Base-by-base conservation (phyloP, 2,113 vertebrate genomes). In the Brachypteracias leptosomus region DNA sequence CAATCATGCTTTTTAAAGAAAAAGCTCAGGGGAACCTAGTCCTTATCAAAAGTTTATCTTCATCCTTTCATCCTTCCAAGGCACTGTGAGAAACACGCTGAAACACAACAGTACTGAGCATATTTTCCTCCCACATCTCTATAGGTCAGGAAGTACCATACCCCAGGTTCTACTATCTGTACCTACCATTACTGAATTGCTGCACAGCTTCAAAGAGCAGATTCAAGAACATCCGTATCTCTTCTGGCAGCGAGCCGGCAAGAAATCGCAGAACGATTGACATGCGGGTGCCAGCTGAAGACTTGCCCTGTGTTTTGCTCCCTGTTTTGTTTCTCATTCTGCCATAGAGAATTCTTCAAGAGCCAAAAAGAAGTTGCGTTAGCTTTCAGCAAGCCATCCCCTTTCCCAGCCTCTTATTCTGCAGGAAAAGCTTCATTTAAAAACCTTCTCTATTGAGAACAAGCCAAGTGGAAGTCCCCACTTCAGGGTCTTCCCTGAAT, bases 251-350 rank as follows among this genome's bases (percentile, higher is more conserved):
- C 3, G 98, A 99, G 19, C 99, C 99, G 0, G 99, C 99, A 29
- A 99, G 98, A 95, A 99, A 99, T 5, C 99, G 97, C 78, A 99
- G 96, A 25, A 99, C 99, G 3, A 99, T 99, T 42, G 99, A 98
- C 96, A 98, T 99, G 25, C 99, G 98, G 36, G 98, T 97, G 49
- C 98, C 66, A 0, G 99, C 97, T 7, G 97, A 97, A 10, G 99
- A 97, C 83, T 98, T 99, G 47, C 99, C 99, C 94, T 99, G 99
- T 17, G 99, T 99, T 98, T 98, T 99, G 93, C 96, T 99, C 71
- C 99, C 99, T 4, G 98, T 98, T 98, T 99, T 99, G 78, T 98
- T 99, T 96, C 98, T 98, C 98, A 99, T 99, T 52, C 99, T 98
- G 11, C 99, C 99, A 44, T 98, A 99, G 33, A 99, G 97, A 97